phyloP scores from a whole-genome alignment of 2,113 vertebrate species.

The Turdus rufiventris region DNA sequence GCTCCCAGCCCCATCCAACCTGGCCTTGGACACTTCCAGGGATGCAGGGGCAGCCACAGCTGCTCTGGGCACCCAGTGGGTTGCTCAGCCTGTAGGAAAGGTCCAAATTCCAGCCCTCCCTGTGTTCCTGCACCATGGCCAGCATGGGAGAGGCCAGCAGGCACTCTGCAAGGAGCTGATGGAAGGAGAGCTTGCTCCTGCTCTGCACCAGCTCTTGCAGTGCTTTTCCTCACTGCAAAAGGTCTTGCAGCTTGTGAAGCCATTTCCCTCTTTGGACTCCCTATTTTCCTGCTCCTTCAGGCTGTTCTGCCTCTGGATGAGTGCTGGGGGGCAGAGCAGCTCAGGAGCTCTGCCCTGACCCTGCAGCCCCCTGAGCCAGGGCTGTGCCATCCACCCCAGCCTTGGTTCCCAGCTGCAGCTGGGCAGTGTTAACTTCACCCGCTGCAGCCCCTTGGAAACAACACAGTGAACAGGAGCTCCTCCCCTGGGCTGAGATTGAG shows the following conservation, averaged over 20 bases:
- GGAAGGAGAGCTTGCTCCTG: background rate
- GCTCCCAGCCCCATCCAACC: rapidly evolving
- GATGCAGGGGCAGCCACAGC: background rate
- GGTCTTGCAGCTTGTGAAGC: background rate
- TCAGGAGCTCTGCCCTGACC: rapidly evolving
- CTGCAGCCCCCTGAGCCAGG: background rate
- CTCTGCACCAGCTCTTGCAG: background rate
- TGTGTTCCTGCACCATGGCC: background rate
- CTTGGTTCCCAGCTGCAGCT: rapidly evolving
- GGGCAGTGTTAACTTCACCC: background rate
- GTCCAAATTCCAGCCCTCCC: background rate
- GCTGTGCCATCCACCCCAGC: background rate
- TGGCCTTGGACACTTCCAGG: background rate
- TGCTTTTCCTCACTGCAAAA: background rate
- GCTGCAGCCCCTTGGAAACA: background rate
- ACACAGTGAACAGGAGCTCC: background rate
- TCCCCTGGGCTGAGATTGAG: background rate
- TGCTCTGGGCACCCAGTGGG: background rate
- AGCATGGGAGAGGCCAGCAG: background rate
- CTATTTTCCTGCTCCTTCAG: background rate
- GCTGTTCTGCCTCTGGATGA: background rate
- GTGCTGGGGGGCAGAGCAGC: background rate
- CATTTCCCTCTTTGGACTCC: background rate
- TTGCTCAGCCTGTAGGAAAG: background rate
- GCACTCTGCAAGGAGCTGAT: background rate